Conservation (phyloP, 2,888 invertebrate species). For the Pecten maximus region DNA sequence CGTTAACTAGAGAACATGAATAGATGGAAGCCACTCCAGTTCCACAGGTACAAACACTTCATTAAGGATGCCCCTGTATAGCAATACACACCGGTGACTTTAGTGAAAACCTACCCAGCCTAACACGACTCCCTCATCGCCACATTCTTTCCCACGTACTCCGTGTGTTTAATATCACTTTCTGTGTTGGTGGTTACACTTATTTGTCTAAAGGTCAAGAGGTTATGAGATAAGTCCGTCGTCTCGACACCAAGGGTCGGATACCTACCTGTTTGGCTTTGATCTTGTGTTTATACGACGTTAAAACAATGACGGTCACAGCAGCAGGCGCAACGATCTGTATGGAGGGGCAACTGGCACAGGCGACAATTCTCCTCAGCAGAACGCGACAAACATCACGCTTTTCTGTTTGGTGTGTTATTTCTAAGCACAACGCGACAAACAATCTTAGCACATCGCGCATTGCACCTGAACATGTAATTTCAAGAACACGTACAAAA, state of each 20-base stretch:
- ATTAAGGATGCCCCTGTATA: neutral
- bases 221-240: neutral
- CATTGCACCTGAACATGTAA: too few relatives aligned
- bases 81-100: neutral
- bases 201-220: constrained; percentile 2
- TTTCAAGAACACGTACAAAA: too few relatives aligned
- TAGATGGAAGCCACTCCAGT: neutral
- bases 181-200: constrained; percentile 31
- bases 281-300: neutral
- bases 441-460: too few relatives aligned
- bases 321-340: neutral
- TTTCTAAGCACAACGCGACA: too few relatives aligned
- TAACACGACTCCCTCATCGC: neutral
- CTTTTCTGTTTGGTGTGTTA: too few relatives aligned
- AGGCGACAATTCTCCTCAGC: too few relatives aligned
- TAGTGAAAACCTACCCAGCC: constrained; percentile 23
- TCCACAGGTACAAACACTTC: neutral
- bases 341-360: neutral
- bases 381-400: too few relatives aligned
- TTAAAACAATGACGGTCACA: constrained; percentile 8
- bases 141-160: constrained; percentile 32
- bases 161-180: constrained; percentile 3
- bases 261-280: neutral
- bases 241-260: neutral
- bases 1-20: neutral